A percentile compares a stretch with the other conserved stretches of the same genome.
Evolutionary conservation across 2,797 vertebrate species (phyloP).

Genomic region (Momotus momota): DNA sequence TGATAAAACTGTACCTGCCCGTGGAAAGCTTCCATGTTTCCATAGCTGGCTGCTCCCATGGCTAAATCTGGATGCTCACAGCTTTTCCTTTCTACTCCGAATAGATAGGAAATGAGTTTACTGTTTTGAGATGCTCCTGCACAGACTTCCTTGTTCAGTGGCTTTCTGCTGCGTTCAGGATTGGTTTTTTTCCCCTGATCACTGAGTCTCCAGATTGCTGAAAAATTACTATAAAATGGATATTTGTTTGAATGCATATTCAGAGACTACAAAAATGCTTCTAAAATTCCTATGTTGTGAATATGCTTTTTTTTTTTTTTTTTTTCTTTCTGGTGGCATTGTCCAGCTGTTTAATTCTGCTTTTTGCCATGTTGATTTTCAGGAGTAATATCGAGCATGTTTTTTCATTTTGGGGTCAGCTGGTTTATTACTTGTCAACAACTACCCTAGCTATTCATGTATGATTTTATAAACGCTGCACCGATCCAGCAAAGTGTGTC

Average conservation of each 20-base stretch:
- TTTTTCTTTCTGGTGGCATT: background rate
- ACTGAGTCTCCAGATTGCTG: background rate
- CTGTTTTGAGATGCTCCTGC: background rate
- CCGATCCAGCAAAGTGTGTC: background rate
- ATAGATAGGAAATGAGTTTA: background rate
- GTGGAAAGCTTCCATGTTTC: background rate
- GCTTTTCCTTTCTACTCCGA: background rate
- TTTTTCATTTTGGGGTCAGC: background rate
- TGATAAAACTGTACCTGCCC: background rate
- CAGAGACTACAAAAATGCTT: background rate
- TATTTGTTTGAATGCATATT: background rate
- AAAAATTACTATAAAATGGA: background rate
- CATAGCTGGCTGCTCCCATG: background rate
- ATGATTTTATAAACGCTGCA: background rate
- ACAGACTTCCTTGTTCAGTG: background rate
- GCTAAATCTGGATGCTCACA: background rate
- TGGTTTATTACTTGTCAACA: background rate
- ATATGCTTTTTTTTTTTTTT: background rate
- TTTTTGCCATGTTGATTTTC: background rate
- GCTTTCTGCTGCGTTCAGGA: background rate
- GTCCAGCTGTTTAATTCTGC: background rate
- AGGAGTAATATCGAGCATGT: background rate
- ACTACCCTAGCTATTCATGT: background rate
- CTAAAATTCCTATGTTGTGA: background rate
- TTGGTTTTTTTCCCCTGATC: background rate